Percentiles rank a stretch among this genome's conserved stretches.
phyloP scores from a whole-genome alignment of 2,797 vertebrate species.

The Myotis vivesi region DNA sequence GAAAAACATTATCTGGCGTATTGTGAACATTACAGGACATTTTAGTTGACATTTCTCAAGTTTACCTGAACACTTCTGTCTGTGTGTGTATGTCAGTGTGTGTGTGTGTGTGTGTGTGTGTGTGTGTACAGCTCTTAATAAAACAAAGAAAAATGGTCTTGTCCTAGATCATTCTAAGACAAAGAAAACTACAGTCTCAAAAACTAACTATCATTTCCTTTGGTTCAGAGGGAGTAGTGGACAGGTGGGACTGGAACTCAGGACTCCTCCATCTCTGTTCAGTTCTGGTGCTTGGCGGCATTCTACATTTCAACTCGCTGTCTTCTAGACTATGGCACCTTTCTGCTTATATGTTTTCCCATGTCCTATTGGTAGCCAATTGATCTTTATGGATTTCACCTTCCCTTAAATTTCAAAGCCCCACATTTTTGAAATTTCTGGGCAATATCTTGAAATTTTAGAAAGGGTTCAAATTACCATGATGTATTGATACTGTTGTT shows the following conservation, averaged over 20 bases:
- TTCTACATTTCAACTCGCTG: neutral
- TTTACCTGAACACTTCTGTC: neutral
- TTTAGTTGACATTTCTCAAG: conserved; percentile 9
- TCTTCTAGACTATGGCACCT: neutral
- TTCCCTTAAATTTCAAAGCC: neutral
- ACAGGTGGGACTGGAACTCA: neutral
- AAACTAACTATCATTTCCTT: neutral
- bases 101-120: neutral
- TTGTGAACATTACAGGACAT: neutral
- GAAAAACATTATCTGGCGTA: neutral
- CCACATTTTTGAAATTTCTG: neutral
- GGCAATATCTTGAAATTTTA: neutral
- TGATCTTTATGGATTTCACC: neutral
- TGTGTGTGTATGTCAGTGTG: neutral
- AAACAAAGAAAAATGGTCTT: neutral
- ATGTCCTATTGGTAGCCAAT: neutral
- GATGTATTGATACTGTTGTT: neutral
- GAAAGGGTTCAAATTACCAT: neutral
- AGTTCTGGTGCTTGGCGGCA: neutral
- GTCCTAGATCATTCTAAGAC: neutral
- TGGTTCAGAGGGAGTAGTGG: neutral
- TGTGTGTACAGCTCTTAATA: neutral
- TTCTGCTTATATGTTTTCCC: neutral
- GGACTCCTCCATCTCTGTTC: neutral
- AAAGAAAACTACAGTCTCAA: neutral